These are phyloP conservation scores for Dorcus parallelipipedus DNA, from an alignment of 2,888 invertebrate genomes.

Conservation along the genomic window DNA sequence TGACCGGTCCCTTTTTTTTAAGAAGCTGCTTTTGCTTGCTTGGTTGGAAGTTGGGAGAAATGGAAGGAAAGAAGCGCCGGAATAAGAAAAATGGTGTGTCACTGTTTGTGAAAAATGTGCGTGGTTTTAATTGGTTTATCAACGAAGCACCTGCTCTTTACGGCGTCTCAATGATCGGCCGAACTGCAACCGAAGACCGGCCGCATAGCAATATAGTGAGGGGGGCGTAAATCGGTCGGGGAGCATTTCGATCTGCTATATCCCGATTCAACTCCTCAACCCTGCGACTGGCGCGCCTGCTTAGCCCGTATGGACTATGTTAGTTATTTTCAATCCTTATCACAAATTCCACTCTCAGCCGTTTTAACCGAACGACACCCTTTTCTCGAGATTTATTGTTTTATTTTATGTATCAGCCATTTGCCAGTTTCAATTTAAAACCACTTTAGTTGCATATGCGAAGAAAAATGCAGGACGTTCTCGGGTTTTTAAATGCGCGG, in stretches of 20 bases:
- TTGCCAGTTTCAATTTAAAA: slow-evolving; percentile 29
- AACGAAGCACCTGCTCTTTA: slow-evolving; percentile 31
- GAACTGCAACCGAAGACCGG: slow-evolving; percentile 11
- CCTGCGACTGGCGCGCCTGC: slow-evolving; percentile 15
- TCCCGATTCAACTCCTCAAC: slow-evolving; percentile 14
- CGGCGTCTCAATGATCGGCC: slow-evolving; percentile 23
- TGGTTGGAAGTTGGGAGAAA: neutral
- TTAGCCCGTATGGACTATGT: slow-evolving; percentile 21
- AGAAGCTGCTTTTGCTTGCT: too few relatives aligned
- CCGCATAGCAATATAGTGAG: neutral
- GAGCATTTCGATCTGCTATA: slow-evolving; percentile 17
- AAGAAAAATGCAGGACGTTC: slow-evolving; percentile 10
- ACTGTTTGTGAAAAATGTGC: slow-evolving; percentile 36
- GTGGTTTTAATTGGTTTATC: slow-evolving; percentile 37
- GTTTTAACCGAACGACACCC: slow-evolving; percentile 37
- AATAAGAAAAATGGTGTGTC: slow-evolving; percentile 36
- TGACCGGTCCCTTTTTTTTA: too few relatives aligned
- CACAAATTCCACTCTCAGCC: slow-evolving; percentile 41
- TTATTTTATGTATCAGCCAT: slow-evolving; percentile 38
- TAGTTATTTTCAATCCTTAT: slow-evolving; percentile 39
- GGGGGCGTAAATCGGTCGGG: slow-evolving; percentile 14
- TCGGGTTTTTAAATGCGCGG: neutral
- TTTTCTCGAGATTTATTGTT: slow-evolving; percentile 38
- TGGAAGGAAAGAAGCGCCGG: slow-evolving; percentile 11
- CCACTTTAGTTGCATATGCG: slow-evolving; percentile 20